A percentile compares a stretch with the other conserved stretches of the same genome.
Evolutionary conservation across 2,113 vertebrate species (phyloP).

Genomic region (Candoia aspera): DNA sequence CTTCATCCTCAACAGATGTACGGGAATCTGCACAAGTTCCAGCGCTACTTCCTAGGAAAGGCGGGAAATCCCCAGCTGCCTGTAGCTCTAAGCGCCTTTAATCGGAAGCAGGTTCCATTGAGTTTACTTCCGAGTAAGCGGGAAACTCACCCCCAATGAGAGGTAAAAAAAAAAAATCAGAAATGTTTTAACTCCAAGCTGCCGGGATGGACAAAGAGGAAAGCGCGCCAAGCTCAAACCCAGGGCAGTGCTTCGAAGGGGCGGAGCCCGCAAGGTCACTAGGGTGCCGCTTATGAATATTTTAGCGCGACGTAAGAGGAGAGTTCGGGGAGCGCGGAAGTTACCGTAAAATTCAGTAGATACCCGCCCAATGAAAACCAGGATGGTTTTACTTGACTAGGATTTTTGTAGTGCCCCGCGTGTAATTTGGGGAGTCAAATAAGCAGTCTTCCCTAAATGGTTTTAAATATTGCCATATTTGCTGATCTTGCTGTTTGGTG

Average conservation of each 20-base stretch:
- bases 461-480: not conserved
- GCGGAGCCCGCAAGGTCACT: not conserved
- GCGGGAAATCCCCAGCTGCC: not conserved
- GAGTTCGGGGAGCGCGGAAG: not conserved
- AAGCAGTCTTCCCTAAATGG: not conserved
- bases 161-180: too few relatives aligned
- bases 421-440: too few relatives aligned
- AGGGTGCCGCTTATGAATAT: slow-evolving; percentile 16
- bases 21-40: not conserved
- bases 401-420: not conserved
- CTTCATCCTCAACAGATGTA: not conserved
- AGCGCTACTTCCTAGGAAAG: not conserved
- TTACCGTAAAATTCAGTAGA: slow-evolving; percentile 17
- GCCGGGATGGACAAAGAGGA: not conserved
- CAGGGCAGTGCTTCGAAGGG: not conserved
- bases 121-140: not conserved
- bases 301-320: not conserved
- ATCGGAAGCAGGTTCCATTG: not conserved
- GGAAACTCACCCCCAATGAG: not conserved
- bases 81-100: not conserved
- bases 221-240: not conserved
- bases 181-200: not conserved
- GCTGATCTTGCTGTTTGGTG: not conserved
- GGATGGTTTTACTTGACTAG: not conserved
- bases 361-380: not conserved